Percentiles rank a stretch among this genome's conserved stretches.
phyloP scores from a whole-genome alignment of 2,888 invertebrate genomes.

The Nephrotoma flavescens region DNA sequence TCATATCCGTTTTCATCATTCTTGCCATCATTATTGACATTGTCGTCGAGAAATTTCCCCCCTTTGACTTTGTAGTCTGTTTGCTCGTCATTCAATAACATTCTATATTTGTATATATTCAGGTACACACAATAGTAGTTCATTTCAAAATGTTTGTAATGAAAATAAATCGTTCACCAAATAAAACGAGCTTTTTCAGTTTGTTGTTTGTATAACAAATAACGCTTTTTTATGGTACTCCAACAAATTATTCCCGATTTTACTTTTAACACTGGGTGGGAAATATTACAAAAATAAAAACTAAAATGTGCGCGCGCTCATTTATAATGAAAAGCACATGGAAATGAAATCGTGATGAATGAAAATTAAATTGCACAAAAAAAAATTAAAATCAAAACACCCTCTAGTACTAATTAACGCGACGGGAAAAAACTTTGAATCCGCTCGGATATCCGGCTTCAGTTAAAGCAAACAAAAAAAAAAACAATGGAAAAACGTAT shows the following conservation, averaged over 20 bases:
- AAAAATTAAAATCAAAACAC: not conserved
- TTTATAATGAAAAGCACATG: not conserved
- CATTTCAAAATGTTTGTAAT: not conserved
- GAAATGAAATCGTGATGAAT: not conserved
- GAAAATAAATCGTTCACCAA: not conserved
- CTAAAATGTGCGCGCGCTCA: not conserved
- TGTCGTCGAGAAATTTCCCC: not conserved
- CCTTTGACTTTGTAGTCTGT: not conserved
- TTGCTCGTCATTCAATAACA: not conserved
- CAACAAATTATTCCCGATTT: not conserved
- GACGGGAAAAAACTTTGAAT: conserved; percentile 1
- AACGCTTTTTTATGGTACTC: not conserved
- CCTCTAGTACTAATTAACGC: conserved; percentile 1
- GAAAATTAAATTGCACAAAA: not conserved
- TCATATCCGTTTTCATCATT: not conserved
- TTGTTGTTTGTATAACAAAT: not conserved
- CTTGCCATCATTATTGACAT: not conserved
- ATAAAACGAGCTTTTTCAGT: not conserved
- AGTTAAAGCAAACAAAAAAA: not conserved
- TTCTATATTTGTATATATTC: not conserved
- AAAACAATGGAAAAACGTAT: not conserved
- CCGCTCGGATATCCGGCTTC: not conserved
- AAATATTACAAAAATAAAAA: not conserved
- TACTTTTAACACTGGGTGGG: not conserved
- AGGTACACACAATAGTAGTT: not conserved